Conservation (phyloP, 2,113 vertebrate species). For the Arvicanthis niloticus region DNA sequence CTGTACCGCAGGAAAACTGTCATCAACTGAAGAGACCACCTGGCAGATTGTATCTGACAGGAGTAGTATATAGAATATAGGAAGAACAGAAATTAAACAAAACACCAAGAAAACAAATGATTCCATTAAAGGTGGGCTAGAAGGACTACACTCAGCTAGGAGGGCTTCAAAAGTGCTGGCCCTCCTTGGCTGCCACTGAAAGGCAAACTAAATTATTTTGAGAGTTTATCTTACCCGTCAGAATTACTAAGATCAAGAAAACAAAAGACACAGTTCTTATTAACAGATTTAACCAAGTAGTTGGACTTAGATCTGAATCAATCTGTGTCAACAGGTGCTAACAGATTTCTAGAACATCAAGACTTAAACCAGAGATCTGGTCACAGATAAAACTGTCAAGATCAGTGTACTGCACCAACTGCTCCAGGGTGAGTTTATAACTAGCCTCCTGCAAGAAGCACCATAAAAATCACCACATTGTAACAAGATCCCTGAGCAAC, state of each 20-base stretch:
- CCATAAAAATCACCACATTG: neutral
- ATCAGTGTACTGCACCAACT: neutral
- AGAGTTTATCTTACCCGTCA: neutral
- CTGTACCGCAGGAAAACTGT: neutral
- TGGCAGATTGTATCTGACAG: neutral
- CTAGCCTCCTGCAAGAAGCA: neutral
- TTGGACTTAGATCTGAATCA: slow-evolving; percentile 60
- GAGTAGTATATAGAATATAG: neutral
- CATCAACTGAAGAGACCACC: neutral
- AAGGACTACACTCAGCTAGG: neutral
- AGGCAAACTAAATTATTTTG: neutral
- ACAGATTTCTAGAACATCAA: slow-evolving; percentile 65
- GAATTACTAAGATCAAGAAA: neutral
- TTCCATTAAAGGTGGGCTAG: neutral
- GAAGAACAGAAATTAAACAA: neutral
- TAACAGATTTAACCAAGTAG: slow-evolving; percentile 53
- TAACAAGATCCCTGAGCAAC: neutral
- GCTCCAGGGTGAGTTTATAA: neutral
- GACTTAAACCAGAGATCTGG: slow-evolving; percentile 50
- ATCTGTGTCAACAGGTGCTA: slow-evolving; percentile 60
- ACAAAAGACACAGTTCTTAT: slow-evolving; percentile 4
- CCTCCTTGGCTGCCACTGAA: neutral
- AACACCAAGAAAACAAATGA: neutral
- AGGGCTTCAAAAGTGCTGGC: neutral
- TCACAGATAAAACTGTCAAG: slow-evolving; percentile 49